A percentile compares a stretch with the other conserved stretches of the same genome.
These are phyloP conservation scores for Mycteria americana DNA, from an alignment of 2,797 vertebrate genomes.

Conservation along the genomic window DNA sequence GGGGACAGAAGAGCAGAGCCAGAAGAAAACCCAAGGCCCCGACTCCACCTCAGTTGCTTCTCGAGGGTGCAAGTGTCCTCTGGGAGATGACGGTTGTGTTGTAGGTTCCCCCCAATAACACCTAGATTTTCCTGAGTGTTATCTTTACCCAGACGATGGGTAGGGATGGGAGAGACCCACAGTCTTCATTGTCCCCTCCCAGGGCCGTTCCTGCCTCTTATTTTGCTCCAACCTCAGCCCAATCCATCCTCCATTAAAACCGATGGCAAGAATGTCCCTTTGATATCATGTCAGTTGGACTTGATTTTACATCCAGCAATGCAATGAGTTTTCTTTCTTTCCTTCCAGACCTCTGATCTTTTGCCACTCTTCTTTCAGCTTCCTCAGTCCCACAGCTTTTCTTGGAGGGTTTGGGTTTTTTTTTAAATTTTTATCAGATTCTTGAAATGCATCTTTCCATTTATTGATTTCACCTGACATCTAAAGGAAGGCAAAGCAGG, in stretches of 20 bases:
- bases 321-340: neutral
- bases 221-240: neutral
- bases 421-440: neutral
- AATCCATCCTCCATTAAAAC: neutral
- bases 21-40: neutral
- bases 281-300: neutral
- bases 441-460: neutral
- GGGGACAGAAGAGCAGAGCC: neutral
- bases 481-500: neutral
- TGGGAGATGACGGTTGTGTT: neutral
- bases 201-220: neutral
- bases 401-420: neutral
- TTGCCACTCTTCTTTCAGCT: neutral
- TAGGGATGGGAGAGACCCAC: neutral
- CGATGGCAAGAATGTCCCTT: neutral
- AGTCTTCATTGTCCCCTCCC: neutral
- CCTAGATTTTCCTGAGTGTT: neutral
- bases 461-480: neutral
- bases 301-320: neutral
- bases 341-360: neutral
- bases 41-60: neutral
- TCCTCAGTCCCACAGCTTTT: neutral
- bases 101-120: accelerated
- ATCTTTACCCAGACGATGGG: neutral
- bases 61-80: accelerated